phyloP scores from a whole-genome alignment of 2,888 invertebrate genomes.

The Torymus tubicola region DNA sequence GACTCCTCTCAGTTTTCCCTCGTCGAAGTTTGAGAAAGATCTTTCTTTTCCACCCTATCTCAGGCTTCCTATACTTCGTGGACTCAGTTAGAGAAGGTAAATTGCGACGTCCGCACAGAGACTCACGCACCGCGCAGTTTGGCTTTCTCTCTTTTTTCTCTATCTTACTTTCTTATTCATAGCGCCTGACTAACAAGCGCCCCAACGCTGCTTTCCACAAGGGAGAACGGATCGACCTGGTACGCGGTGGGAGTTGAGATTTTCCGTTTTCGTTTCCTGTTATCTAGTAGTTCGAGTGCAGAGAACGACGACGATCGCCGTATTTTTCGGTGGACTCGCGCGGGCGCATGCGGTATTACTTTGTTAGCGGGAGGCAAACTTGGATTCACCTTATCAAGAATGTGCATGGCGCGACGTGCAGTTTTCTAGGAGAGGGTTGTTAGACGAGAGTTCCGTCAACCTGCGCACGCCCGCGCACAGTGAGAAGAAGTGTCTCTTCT shows the following conservation, averaged over 20 bases:
- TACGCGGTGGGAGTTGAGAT: background rate
- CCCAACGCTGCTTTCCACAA: background rate
- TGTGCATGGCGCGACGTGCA: constrained; percentile 7
- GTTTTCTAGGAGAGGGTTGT: background rate
- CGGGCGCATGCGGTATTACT: background rate
- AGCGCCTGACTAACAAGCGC: constrained; percentile 12
- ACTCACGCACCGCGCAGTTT: background rate
- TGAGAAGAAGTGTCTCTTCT: too few species aligned
- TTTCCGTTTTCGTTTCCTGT: constrained; percentile 39
- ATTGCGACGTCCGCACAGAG: background rate
- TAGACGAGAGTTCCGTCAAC: background rate
- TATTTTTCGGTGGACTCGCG: too few species aligned
- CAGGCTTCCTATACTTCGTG: background rate
- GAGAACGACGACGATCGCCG: too few species aligned
- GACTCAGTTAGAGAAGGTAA: background rate
- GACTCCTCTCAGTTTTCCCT: too few species aligned
- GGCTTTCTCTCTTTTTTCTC: too few species aligned
- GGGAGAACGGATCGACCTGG: background rate
- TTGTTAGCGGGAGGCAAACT: constrained; percentile 8
- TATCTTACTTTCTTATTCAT: constrained; percentile 32
- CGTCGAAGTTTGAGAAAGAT: too few species aligned
- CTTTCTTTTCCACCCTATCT: too few species aligned
- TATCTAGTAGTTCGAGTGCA: constrained; percentile 20
- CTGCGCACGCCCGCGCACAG: too few species aligned
- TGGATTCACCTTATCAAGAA: constrained; percentile 8